phyloP scores from a whole-genome alignment of 2,113 vertebrate genomes.

The Proterorhinus semilunaris region DNA sequence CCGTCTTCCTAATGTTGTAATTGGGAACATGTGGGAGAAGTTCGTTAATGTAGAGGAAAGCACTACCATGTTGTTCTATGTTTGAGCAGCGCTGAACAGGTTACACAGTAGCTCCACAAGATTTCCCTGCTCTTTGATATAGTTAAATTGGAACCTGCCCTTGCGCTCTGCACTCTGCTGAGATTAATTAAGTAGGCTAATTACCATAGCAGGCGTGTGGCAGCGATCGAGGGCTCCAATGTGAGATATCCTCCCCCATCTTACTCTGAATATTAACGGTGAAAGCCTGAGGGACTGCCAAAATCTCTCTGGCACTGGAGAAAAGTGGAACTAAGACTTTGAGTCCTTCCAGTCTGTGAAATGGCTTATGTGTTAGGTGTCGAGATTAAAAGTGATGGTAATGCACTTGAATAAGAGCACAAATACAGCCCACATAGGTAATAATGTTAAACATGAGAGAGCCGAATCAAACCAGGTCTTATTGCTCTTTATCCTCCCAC shows the following conservation, averaged over 20 bases:
- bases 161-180: conserved; percentile 65
- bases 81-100: conserved; percentile 27
- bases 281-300: conserved; percentile 62
- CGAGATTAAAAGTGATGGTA: conserved; percentile 19
- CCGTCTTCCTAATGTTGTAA: conserved; percentile 60
- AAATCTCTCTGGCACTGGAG: conserved; percentile 58
- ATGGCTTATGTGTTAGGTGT: conserved; percentile 21
- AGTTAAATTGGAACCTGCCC: conserved; percentile 68
- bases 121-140: conserved; percentile 57
- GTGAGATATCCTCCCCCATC: conserved; percentile 71
- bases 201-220: conserved; percentile 71
- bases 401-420: conserved; percentile 13
- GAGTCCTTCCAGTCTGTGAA: conserved; percentile 36
- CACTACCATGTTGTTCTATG: conserved; percentile 19
- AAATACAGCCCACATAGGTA: conserved; percentile 38
- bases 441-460: conserved; percentile 39
- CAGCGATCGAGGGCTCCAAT: conserved; percentile 67
- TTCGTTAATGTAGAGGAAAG: conserved; percentile 39
- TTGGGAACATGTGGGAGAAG: conserved; percentile 62
- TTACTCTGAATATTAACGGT: conserved; percentile 75
- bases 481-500: conserved; percentile 8
- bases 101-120: conserved; percentile 22
- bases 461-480: conserved; percentile 37
- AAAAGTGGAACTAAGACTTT: conserved; percentile 62
- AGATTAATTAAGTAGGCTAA: conserved; percentile 75